phyloP scores from a whole-genome alignment of 2,888 invertebrate genomes.

The Trachelus tabidus region DNA sequence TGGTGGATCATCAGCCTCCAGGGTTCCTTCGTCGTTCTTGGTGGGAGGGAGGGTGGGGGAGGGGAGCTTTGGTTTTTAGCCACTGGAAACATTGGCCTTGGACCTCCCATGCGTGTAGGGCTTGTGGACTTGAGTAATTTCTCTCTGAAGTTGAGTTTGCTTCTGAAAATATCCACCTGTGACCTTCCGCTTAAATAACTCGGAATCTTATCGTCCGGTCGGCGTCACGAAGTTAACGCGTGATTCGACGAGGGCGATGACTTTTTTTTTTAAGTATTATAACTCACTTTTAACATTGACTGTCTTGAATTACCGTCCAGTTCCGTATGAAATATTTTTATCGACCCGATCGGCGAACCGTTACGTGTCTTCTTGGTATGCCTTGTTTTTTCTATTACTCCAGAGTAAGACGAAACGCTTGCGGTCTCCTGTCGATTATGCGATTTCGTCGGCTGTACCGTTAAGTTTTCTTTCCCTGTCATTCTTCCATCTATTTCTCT shows the following conservation, averaged over 20 bases:
- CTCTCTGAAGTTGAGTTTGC: background rate
- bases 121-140: background rate
- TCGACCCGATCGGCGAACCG: background rate
- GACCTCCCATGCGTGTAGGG: background rate
- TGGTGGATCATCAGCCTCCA: background rate
- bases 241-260: background rate
- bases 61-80: background rate
- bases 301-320: background rate
- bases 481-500: background rate
- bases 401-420: background rate
- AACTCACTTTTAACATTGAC: background rate
- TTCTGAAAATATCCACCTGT: conserved; percentile 3
- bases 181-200: conserved; percentile 5
- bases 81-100: background rate
- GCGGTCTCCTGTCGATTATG: background rate
- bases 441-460: background rate
- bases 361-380: background rate
- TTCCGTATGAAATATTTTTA: background rate
- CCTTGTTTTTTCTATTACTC: background rate
- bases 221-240: background rate
- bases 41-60: background rate
- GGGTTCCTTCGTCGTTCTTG: background rate
- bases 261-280: background rate
- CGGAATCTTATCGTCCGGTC: conserved; percentile 2
- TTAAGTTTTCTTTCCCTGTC: background rate